Percentiles rank a stretch among this genome's conserved stretches.
Evolutionary conservation across 2,113 vertebrate genomes (phyloP).

Genomic region (Formicarius rufipectus): DNA sequence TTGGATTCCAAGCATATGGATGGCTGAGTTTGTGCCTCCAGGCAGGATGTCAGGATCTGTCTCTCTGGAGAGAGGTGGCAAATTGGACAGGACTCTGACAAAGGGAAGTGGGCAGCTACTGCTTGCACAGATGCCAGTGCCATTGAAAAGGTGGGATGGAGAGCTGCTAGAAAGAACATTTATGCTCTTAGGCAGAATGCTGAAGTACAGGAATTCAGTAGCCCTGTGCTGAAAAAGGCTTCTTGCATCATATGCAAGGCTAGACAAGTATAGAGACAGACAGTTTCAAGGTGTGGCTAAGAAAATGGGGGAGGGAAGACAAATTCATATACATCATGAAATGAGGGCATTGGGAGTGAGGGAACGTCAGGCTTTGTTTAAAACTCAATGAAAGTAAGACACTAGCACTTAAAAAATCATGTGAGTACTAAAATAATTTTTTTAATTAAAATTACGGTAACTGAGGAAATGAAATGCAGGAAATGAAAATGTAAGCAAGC

Average conservation of each 20-base stretch:
- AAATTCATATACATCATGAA: not conserved
- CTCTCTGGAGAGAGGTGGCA: not conserved
- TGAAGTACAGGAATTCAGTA: not conserved
- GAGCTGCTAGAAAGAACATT: not conserved
- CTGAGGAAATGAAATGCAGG: slow-evolving; percentile 16
- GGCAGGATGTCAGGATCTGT: not conserved
- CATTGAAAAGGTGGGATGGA: not conserved
- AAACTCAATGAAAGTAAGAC: not conserved
- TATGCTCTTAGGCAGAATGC: not conserved
- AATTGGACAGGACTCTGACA: not conserved
- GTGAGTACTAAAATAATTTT: not conserved
- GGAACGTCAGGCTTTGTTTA: not conserved
- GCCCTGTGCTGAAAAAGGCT: not conserved
- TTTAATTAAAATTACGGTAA: not conserved
- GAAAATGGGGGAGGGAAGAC: not conserved
- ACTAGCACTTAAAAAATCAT: not conserved
- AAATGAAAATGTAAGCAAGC: not conserved
- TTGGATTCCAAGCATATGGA: not conserved
- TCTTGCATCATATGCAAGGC: not conserved
- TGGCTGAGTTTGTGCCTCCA: not conserved
- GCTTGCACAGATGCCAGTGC: not conserved
- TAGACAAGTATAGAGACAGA: not conserved
- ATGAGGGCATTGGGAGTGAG: not conserved
- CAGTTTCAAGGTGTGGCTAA: not conserved
- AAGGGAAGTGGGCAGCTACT: not conserved